These are phyloP conservation scores for Porites lobata DNA, from an alignment of 92 coral and sea anemone species.

Conservation along the genomic window DNA sequence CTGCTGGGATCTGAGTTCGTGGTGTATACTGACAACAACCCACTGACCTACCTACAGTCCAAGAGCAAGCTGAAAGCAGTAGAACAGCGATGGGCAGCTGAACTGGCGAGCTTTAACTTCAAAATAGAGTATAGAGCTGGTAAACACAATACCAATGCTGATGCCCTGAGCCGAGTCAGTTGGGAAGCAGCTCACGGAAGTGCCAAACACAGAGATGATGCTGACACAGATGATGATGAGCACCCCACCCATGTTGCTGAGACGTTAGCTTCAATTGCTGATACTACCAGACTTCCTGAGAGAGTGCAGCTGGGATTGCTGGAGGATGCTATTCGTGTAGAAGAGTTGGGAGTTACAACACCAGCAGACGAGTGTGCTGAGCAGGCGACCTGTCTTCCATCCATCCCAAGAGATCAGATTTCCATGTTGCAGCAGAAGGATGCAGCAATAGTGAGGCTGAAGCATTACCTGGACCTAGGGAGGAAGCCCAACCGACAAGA, in stretches of 20 bases:
- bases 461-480: slow-evolving; percentile 24
- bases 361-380: slow-evolving; percentile 18
- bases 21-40: slow-evolving; percentile 61
- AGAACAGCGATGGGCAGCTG: slow-evolving; percentile 41
- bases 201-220: slow-evolving; percentile 1
- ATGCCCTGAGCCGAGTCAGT: slow-evolving; percentile 49
- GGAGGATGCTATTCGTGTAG: slow-evolving; percentile 5
- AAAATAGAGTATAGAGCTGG: slow-evolving; percentile 48
- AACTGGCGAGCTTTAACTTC: slow-evolving; percentile 45
- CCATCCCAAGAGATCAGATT: slow-evolving; percentile 34
- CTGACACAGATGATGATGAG: slow-evolving; percentile 42
- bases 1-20: slow-evolving; percentile 71
- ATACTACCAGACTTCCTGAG: slow-evolving; percentile 9
- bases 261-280: neutral
- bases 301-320: slow-evolving; percentile 13
- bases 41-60: slow-evolving; percentile 67
- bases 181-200: neutral
- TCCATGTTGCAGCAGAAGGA: slow-evolving; percentile 30
- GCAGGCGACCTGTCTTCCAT: slow-evolving; percentile 49
- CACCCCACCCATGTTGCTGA: slow-evolving; percentile 23
- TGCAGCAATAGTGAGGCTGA: slow-evolving; percentile 21
- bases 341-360: slow-evolving; percentile 7
- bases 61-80: slow-evolving; percentile 67
- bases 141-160: slow-evolving; percentile 52
- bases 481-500: slow-evolving; percentile 23